Conservation (phyloP, 2,113 vertebrate genomes). For the Proteles cristata region DNA sequence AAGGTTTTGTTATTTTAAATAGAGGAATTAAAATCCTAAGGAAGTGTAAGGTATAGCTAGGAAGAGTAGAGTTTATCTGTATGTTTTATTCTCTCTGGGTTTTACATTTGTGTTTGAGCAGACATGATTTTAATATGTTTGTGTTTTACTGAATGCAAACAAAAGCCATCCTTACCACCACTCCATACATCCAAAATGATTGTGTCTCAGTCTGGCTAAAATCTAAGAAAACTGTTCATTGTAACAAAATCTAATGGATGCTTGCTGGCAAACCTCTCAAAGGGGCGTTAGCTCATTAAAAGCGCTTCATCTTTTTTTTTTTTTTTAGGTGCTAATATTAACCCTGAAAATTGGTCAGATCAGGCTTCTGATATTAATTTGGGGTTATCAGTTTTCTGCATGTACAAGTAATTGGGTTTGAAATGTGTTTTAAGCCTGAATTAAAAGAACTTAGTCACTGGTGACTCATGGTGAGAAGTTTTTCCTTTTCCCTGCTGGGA, state of each 20-base stretch:
- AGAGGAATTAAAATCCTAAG: constrained; percentile 47
- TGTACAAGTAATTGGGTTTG: constrained; percentile 57
- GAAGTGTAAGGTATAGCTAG: not conserved
- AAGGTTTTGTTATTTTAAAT: constrained; percentile 43
- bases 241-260: not conserved
- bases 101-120: constrained; percentile 40
- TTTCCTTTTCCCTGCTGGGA: constrained; percentile 79
- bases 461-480: constrained; percentile 84
- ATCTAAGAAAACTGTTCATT: constrained; percentile 10
- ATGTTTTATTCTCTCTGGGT: not conserved
- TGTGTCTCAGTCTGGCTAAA: not conserved
- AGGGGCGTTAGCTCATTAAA: not conserved
- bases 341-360: constrained; percentile 64
- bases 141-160: constrained; percentile 14
- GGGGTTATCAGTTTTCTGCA: constrained; percentile 64
- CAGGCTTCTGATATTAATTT: constrained; percentile 74
- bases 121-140: constrained; percentile 38
- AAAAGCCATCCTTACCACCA: not conserved
- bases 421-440: constrained; percentile 78
- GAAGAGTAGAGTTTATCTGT: not conserved
- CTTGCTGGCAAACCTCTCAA: not conserved
- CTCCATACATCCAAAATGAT: not conserved
- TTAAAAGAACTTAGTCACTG: constrained; percentile 82
- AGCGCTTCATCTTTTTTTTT: constrained; percentile 2
- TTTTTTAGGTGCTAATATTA: constrained; percentile 48